These are phyloP conservation scores for Harlomillsia oculata DNA, from an alignment of 1,140 invertebrate genomes.

Conservation along the genomic window DNA sequence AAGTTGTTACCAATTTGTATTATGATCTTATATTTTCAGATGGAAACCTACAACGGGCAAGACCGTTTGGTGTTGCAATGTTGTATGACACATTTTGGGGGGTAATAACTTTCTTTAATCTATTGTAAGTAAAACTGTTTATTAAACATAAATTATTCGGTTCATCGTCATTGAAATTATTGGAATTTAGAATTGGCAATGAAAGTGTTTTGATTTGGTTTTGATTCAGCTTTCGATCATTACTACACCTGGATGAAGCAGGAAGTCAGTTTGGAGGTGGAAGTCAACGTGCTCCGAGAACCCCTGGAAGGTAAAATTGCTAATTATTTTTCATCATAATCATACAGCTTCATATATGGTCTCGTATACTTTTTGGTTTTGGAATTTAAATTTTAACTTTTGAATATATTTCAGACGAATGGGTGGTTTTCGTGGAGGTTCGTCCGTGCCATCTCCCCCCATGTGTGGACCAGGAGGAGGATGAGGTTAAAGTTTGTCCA, in stretches of 20 bases:
- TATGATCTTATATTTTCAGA: conserved; percentile 13
- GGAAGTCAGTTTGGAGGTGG: not conserved
- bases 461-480: conserved; percentile 19
- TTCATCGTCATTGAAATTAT: too few species aligned
- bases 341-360: too few species aligned
- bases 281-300: conserved; percentile 6
- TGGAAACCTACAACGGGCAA: conserved; percentile 12
- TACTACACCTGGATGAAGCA: conserved; percentile 21
- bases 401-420: conserved; percentile 9
- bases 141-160: too few species aligned
- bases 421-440: conserved; percentile 17
- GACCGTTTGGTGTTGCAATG: conserved; percentile 17
- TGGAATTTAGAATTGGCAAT: not conserved
- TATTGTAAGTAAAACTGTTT: conserved; percentile 20
- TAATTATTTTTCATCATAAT: not conserved
- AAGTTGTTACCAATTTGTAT: not conserved
- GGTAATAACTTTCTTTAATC: conserved; percentile 11
- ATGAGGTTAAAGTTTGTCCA: conserved; percentile 25
- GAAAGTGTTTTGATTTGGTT: not conserved
- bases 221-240: conserved; percentile 11
- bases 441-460: conserved; percentile 10
- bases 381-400: too few species aligned
- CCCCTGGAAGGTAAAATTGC: conserved; percentile 19
- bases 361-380: too few species aligned
- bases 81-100: conserved; percentile 22